These are phyloP conservation scores for Cydia strobilella DNA, from an alignment of 1,140 invertebrate genomes.

Conservation along the genomic window DNA sequence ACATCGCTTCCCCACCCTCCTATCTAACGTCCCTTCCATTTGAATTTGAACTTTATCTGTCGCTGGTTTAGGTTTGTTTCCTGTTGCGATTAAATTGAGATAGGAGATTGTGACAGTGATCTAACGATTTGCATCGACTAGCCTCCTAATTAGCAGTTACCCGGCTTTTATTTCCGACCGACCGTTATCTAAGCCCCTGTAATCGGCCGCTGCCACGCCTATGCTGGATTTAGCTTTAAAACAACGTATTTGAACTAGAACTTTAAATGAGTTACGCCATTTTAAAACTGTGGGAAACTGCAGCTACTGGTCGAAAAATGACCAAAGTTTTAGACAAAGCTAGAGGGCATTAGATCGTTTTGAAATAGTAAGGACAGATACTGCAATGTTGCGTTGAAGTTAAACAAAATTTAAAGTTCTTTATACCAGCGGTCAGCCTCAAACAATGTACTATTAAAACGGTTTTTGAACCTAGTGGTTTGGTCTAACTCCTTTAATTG, in stretches of 20 bases:
- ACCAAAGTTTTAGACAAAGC: background rate
- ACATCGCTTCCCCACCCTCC: conserved; percentile 33
- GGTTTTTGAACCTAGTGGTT: background rate
- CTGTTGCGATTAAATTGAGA: background rate
- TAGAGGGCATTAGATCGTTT: background rate
- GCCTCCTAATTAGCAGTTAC: conserved; percentile 43
- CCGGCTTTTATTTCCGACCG: conserved; percentile 43
- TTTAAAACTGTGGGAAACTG: background rate
- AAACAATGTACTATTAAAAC: no score
- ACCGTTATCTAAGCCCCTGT: conserved; percentile 38
- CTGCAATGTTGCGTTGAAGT: conserved; percentile 12
- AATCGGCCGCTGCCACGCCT: conserved; percentile 35
- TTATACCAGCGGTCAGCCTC: background rate
- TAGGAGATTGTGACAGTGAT: background rate
- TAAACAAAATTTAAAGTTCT: conserved; percentile 15
- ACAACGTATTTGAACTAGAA: background rate
- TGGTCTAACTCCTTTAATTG: background rate
- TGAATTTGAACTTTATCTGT: background rate
- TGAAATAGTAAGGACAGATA: background rate
- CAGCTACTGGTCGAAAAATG: background rate
- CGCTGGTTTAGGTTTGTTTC: background rate
- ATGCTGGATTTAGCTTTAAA: background rate
- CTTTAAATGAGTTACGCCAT: background rate
- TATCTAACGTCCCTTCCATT: background rate
- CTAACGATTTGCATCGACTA: background rate